phyloP scores from a whole-genome alignment of 1,140 invertebrate species.

The Aporrectodea caliginosa region DNA sequence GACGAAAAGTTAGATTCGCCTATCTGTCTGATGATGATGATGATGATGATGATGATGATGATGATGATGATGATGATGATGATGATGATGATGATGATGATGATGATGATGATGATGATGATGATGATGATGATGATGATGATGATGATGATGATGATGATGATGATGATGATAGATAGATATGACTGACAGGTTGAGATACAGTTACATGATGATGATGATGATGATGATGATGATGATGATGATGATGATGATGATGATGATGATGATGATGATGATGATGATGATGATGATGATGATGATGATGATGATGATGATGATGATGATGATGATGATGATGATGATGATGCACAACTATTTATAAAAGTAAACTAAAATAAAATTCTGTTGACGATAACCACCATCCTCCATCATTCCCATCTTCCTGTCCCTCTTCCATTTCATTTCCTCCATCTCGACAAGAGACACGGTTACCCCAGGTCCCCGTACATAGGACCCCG shows the following conservation, averaged over 20 bases:
- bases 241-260: constrained; percentile 16
- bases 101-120: constrained; percentile 9
- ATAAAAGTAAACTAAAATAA: too few relatives aligned
- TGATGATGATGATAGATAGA: not conserved
- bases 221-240: not conserved
- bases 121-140: constrained; percentile 12
- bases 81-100: constrained; percentile 6
- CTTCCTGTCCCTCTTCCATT: too few relatives aligned
- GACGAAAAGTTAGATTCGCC: constrained; percentile 75
- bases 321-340: constrained; percentile 22
- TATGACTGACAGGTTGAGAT: too few relatives aligned
- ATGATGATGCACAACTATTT: too few relatives aligned
- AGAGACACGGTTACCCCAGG: too few relatives aligned
- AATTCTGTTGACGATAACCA: too few relatives aligned
- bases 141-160: not conserved
- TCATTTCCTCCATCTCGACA: too few relatives aligned
- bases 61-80: not conserved
- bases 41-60: constrained; percentile 7
- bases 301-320: constrained; percentile 10
- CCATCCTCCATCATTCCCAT: too few relatives aligned
- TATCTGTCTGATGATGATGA: constrained; percentile 3
- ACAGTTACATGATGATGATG: constrained; percentile 13
- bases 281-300: constrained; percentile 21
- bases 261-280: constrained; percentile 18
- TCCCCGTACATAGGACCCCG: too few relatives aligned